These are phyloP conservation scores for Pentamera pediparva DNA, from an alignment of 53 echinoderm and acorn worm genomes.

Conservation along the genomic window DNA sequence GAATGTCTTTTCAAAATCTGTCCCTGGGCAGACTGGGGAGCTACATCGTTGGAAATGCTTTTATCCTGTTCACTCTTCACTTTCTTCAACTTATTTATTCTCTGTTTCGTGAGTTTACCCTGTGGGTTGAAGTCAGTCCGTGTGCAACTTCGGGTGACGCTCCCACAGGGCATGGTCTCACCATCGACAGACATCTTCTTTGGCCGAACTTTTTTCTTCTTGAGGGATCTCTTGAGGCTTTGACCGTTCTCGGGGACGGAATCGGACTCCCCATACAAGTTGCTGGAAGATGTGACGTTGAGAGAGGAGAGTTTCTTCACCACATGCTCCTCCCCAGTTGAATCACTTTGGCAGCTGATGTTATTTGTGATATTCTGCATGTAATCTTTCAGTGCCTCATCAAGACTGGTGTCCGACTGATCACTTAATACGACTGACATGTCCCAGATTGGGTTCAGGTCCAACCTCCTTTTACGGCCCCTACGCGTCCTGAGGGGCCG, in stretches of 20 bases:
- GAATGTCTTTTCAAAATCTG: too few species aligned
- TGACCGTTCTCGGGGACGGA: conserved; percentile 80
- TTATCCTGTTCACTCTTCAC: conserved; percentile 37
- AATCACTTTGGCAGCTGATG: conserved; percentile 58
- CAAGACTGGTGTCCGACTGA: conserved; percentile 90
- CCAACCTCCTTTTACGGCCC: conserved; percentile 77
- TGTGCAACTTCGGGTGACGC: conserved; percentile 26
- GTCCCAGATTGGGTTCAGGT: conserved; percentile 89
- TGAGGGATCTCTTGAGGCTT: conserved; percentile 54
- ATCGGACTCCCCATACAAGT: conserved; percentile 96
- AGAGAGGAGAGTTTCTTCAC: conserved; percentile 85
- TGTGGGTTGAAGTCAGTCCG: conserved; percentile 64
- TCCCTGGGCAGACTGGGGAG: too few species aligned
- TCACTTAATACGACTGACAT: conserved; percentile 70
- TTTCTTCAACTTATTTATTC: conserved; percentile 57
- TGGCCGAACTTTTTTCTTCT: conserved; percentile 64
- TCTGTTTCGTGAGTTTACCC: conserved; percentile 54
- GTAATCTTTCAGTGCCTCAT: conserved; percentile 94
- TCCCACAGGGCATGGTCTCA: conserved; percentile 9
- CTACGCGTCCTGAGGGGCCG: conserved; percentile 73
- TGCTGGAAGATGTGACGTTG: conserved; percentile 92
- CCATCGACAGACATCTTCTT: conserved; percentile 73
- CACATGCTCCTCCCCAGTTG: conserved; percentile 76
- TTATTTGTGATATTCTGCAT: conserved; percentile 76
- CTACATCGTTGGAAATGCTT: too few species aligned